phyloP scores from a whole-genome alignment of 2,797 vertebrate species.

The Thunnus albacares region DNA sequence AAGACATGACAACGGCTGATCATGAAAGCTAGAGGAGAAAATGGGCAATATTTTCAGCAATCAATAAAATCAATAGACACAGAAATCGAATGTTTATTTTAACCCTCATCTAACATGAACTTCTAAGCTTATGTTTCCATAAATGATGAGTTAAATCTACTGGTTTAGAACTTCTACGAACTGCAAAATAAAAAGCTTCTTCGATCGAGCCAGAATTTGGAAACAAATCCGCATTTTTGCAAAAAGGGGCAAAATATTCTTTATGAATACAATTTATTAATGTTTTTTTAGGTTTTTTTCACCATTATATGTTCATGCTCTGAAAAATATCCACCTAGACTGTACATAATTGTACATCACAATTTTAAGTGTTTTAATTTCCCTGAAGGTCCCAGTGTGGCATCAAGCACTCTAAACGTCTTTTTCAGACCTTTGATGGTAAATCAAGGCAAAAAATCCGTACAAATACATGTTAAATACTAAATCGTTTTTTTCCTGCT shows the following conservation, averaged over 20 bases:
- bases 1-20: constrained; percentile 4
- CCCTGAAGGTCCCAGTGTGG: neutral
- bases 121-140: neutral
- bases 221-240: constrained; percentile 4
- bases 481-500: constrained; percentile 41
- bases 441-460: constrained; percentile 28
- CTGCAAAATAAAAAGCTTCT: neutral
- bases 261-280: neutral
- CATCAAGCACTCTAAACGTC: neutral
- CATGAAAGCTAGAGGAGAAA: neutral
- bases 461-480: constrained; percentile 25
- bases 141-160: neutral
- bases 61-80: constrained; percentile 3
- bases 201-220: neutral
- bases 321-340: neutral
- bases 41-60: constrained; percentile 25
- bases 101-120: neutral
- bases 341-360: neutral
- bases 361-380: constrained; percentile 17
- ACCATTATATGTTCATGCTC: constrained; percentile 2
- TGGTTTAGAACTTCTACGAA: neutral
- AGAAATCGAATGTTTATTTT: constrained; percentile 23
- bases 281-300: too few species aligned
- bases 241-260: neutral
- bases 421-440: neutral